Conservation (phyloP, 2,113 vertebrate species). For the Ranitomeya imitator region DNA sequence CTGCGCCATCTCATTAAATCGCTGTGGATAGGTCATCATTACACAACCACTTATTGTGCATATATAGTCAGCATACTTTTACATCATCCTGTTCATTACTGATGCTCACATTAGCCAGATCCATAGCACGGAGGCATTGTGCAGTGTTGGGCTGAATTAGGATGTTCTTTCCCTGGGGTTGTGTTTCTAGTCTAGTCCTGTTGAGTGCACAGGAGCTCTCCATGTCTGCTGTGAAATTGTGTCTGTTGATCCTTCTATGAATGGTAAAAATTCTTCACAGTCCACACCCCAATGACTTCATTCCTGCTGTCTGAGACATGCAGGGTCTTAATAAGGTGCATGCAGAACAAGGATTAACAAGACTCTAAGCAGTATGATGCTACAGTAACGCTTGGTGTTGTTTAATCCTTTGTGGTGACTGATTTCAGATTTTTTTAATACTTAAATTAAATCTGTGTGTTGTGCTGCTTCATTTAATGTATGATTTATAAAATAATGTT, state of each 20-base stretch:
- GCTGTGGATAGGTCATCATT: constrained; percentile 7
- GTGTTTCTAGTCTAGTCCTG: constrained; percentile 45
- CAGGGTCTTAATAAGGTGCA: constrained; percentile 7
- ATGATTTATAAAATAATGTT: neutral
- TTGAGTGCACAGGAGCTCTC: constrained; percentile 19
- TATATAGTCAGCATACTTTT: constrained; percentile 20
- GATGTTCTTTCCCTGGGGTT: constrained; percentile 33
- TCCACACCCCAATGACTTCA: constrained; percentile 51
- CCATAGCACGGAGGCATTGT: constrained; percentile 6
- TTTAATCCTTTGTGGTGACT: neutral
- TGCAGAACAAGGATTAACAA: constrained; percentile 25
- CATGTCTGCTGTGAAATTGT: constrained; percentile 31
- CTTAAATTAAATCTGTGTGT: neutral
- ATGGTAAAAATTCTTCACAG: constrained; percentile 48
- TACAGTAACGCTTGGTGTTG: neutral
- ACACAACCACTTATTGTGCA: neutral
- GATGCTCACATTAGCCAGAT: neutral
- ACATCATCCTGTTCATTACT: neutral
- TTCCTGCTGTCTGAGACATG: constrained; percentile 35
- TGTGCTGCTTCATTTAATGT: neutral
- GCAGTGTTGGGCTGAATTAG: constrained; percentile 15
- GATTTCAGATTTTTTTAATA: neutral
- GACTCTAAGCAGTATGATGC: neutral
- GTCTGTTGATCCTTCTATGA: constrained; percentile 44
- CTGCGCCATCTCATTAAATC: neutral